Conservation (phyloP, 2,888 invertebrate species). For the Oegoconia quadripuncta region DNA sequence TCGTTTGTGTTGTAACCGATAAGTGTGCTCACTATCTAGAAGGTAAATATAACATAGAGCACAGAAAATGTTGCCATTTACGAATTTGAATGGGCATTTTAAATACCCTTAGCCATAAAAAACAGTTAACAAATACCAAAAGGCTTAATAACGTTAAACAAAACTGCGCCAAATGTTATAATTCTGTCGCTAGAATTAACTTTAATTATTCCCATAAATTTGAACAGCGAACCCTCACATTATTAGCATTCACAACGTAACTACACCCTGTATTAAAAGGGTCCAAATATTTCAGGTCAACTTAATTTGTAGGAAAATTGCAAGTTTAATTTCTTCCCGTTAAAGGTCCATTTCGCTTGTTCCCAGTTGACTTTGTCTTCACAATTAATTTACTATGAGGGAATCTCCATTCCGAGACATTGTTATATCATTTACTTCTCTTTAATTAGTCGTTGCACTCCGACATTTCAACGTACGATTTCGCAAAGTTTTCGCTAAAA, state of each 20-base stretch:
- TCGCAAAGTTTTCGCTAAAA: no score
- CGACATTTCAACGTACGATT: no score
- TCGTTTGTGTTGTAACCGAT: conserved; percentile 38
- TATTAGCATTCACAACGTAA: conserved; percentile 72
- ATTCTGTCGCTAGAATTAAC: conserved; percentile 59
- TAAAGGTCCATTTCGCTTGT: conserved; percentile 62
- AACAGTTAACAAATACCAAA: not conserved
- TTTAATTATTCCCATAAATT: conserved; percentile 75
- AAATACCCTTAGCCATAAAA: not conserved
- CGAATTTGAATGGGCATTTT: not conserved
- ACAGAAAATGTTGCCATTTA: no score
- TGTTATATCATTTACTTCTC: conserved; percentile 55
- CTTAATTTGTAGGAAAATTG: conserved; percentile 60
- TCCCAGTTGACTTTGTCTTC: conserved; percentile 38
- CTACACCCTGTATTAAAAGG: conserved; percentile 63
- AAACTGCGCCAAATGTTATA: conserved; percentile 45
- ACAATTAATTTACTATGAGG: conserved; percentile 70
- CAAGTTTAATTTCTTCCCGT: conserved; percentile 56
- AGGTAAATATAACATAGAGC: no score
- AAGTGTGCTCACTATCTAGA: no score
- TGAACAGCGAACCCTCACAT: conserved; percentile 64
- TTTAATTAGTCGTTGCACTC: not conserved
- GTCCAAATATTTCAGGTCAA: conserved; percentile 69
- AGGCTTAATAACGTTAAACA: conserved; percentile 22
- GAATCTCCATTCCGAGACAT: conserved; percentile 68